A percentile compares a stretch with the other conserved stretches of the same genome.
Conservation (phyloP, 2,888 invertebrate species). For the Hydrotaea diabolus region DNA sequence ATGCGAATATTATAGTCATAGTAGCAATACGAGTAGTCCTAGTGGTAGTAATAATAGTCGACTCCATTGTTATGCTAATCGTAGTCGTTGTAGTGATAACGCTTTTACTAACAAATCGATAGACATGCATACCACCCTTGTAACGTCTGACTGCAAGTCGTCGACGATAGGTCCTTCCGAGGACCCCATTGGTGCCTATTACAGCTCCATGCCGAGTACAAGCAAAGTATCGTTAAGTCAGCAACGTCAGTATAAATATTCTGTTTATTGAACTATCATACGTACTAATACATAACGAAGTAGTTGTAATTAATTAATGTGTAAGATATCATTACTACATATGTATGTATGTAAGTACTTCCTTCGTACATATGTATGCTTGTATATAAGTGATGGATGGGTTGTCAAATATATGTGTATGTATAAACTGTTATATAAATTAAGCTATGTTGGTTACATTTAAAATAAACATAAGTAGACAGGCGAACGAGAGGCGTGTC, state of each 20-base stretch:
- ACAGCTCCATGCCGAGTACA: slow-evolving; percentile 59
- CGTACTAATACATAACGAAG: not conserved
- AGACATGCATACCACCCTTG: slow-evolving; percentile 73
- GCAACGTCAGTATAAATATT: slow-evolving; percentile 77
- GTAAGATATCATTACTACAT: too few relatives aligned
- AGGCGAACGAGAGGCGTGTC: too few relatives aligned
- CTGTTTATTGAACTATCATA: slow-evolving; percentile 75
- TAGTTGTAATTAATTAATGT: not conserved
- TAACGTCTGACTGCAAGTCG: slow-evolving; percentile 72
- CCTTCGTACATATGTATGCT: too few relatives aligned
- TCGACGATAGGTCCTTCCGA: slow-evolving; percentile 60
- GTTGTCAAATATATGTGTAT: too few relatives aligned
- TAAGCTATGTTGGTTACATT: too few relatives aligned
- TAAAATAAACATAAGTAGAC: too few relatives aligned
- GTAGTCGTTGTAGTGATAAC: slow-evolving; percentile 69
- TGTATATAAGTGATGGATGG: too few relatives aligned
- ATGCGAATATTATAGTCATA: slow-evolving; percentile 47
- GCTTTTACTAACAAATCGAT: slow-evolving; percentile 69
- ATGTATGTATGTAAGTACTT: too few relatives aligned
- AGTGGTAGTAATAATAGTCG: slow-evolving; percentile 41
- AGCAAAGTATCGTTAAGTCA: slow-evolving; percentile 54
- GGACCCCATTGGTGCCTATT: slow-evolving; percentile 49
- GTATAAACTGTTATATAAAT: not conserved
- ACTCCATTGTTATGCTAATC: slow-evolving; percentile 64
- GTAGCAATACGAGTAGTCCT: slow-evolving; percentile 42